Evolutionary conservation across 92 coral and sea anemone genomes (phyloP).

Genomic region (Porites evermanni): DNA sequence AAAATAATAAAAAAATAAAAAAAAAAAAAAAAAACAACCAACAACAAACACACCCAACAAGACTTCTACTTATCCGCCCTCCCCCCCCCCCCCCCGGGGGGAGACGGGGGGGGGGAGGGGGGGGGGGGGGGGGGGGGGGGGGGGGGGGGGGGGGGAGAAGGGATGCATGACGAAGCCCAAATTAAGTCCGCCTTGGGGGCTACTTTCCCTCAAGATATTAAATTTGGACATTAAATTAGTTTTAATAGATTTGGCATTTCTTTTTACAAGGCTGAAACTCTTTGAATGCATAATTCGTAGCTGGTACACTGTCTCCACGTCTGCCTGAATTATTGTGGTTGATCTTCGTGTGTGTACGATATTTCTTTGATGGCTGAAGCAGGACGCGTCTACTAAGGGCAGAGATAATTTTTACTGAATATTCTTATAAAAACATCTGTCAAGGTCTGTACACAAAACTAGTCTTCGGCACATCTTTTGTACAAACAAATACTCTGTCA

Average conservation of each 20-base stretch:
- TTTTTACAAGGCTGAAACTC: conserved; percentile 38
- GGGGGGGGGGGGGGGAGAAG: too few species aligned
- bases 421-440: conserved; percentile 50
- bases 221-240: conserved; percentile 38
- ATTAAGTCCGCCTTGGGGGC: too few species aligned
- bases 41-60: too few species aligned
- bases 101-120: too few species aligned
- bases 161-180: too few species aligned
- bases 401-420: conserved; percentile 32
- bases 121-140: too few species aligned
- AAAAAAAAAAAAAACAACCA: too few species aligned
- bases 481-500: conserved; percentile 50
- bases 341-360: background rate
- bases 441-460: conserved; percentile 53
- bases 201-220: background rate
- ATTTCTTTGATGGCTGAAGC: background rate
- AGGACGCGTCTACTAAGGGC: conserved; percentile 8
- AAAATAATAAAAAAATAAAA: too few species aligned
- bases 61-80: too few species aligned
- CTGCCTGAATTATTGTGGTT: background rate
- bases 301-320: background rate
- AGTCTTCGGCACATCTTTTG: conserved; percentile 45
- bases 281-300: background rate
- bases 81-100: too few species aligned
- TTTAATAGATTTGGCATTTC: background rate